Conservation (phyloP, 2,113 vertebrate genomes). For the Larimichthys polyactis region DNA sequence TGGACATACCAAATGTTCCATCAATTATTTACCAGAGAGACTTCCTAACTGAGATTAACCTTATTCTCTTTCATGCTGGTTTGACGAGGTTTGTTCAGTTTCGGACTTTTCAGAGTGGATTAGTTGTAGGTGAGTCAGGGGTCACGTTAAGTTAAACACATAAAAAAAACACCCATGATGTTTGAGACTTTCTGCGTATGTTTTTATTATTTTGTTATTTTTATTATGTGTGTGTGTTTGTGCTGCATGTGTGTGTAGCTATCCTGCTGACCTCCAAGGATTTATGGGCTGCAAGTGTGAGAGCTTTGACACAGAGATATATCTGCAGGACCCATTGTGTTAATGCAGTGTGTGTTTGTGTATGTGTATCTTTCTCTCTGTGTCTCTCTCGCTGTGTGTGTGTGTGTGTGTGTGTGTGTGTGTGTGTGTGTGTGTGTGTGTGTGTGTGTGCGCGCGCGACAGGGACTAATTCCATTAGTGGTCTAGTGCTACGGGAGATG, state of each 20-base stretch:
- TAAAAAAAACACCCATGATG: not conserved
- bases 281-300: slow-evolving; percentile 82
- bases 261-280: slow-evolving; percentile 76
- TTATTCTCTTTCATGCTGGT: slow-evolving; percentile 8
- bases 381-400: slow-evolving; percentile 12
- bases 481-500: slow-evolving; percentile 85
- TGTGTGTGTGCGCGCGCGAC: slow-evolving; percentile 65
- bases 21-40: slow-evolving; percentile 49
- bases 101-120: slow-evolving; percentile 14
- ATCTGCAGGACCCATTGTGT: slow-evolving; percentile 85
- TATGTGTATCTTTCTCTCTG: slow-evolving; percentile 48
- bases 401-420: slow-evolving; percentile 16
- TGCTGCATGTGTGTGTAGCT: slow-evolving; percentile 44
- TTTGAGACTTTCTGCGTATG: not conserved
- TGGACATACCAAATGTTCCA: slow-evolving; percentile 26
- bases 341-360: slow-evolving; percentile 82
- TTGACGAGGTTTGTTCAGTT: slow-evolving; percentile 25
- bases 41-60: slow-evolving; percentile 38
- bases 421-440: no score
- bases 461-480: slow-evolving; percentile 88
- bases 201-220: slow-evolving; percentile 24
- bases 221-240: slow-evolving; percentile 38
- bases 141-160: slow-evolving; percentile 6
- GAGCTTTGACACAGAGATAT: slow-evolving; percentile 84
- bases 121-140: slow-evolving; percentile 10